Evolutionary conservation across 2,113 vertebrate genomes (phyloP).

Genomic region (Abramis brama): DNA sequence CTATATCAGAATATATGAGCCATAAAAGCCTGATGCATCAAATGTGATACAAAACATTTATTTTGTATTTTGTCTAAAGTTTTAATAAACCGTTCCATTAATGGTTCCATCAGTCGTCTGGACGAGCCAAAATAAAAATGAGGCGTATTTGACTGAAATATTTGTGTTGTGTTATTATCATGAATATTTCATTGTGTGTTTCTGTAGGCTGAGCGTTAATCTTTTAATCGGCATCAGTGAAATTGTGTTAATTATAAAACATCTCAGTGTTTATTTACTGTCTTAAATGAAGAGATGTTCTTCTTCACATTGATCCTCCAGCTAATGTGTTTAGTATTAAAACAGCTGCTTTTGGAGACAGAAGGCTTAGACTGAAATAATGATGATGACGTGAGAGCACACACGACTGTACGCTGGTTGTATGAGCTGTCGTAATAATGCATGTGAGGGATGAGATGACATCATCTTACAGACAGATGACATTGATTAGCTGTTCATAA

Average conservation of each 20-base stretch:
- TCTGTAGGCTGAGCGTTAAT: slow-evolving; percentile 6
- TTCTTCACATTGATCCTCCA: background rate
- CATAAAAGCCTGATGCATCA: background rate
- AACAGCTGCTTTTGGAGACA: slow-evolving; percentile 9
- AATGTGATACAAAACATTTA: background rate
- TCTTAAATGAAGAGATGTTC: background rate
- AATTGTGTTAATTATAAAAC: background rate
- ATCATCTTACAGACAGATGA: no score
- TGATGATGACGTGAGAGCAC: background rate
- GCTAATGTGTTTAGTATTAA: background rate
- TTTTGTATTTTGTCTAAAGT: background rate
- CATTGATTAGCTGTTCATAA: no score
- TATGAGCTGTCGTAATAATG: no score
- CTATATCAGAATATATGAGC: background rate
- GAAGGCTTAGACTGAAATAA: background rate
- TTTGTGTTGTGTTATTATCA: slow-evolving; percentile 23
- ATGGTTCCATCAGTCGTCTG: background rate
- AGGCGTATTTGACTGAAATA: background rate
- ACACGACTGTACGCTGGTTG: no score
- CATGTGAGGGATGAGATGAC: no score
- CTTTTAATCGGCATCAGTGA: slow-evolving; percentile 13
- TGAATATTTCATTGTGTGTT: slow-evolving; percentile 20
- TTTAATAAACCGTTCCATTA: background rate
- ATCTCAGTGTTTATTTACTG: slow-evolving; percentile 14
- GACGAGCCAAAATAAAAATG: background rate